phyloP scores from a whole-genome alignment of 2,797 vertebrate species.

The Halcyon chelicuti region DNA sequence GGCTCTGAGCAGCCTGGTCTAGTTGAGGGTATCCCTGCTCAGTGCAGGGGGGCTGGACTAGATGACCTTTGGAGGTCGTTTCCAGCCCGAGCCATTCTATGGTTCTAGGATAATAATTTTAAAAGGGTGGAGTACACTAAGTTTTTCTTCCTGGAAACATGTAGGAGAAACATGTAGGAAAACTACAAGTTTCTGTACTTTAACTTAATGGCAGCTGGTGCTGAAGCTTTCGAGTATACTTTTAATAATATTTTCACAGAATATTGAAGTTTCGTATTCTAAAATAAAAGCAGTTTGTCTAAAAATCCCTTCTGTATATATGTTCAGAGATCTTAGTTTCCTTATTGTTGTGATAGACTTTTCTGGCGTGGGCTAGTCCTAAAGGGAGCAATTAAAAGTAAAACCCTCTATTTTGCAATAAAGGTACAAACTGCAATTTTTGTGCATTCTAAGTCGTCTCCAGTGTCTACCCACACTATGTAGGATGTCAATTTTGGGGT shows the following conservation, averaged over 20 bases:
- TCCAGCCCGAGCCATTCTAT: no score
- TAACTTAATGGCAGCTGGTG: neutral
- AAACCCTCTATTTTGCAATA: neutral
- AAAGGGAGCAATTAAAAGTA: constrained; percentile 9
- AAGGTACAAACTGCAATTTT: neutral
- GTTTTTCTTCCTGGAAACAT: neutral
- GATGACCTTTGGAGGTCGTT: no score
- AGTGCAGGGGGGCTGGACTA: no score
- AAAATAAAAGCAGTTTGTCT: neutral
- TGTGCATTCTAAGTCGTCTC: neutral
- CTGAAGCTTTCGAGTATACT: neutral
- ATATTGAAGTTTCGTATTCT: neutral
- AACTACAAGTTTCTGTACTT: neutral
- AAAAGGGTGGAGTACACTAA: neutral
- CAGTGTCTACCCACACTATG: neutral
- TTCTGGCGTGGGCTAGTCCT: neutral
- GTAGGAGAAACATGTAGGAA: neutral
- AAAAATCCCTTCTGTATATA: neutral
- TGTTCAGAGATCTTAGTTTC: neutral
- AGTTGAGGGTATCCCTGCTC: no score
- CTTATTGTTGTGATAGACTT: neutral
- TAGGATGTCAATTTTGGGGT: neutral
- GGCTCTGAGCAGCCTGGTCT: no score
- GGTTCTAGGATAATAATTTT: neutral
- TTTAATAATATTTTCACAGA: neutral